Base-by-base conservation (phyloP, 2,888 invertebrate species). In the Cremastobaeus sp. region DNA sequence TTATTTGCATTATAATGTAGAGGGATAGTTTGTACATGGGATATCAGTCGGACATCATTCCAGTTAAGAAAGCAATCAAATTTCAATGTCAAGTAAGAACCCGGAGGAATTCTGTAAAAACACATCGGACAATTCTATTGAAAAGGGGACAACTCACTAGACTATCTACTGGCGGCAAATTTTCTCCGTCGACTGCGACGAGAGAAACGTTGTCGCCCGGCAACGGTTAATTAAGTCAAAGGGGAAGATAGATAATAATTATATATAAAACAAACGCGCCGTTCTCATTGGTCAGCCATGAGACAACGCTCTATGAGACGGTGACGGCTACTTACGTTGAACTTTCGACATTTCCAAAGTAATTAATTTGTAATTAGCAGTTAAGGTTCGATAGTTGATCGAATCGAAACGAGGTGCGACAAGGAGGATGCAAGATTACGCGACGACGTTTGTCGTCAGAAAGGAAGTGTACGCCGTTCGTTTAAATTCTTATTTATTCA, bases 1-100 rank as follows among this genome's bases (percentile, higher is more conserved):
- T 70, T 70, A 62, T 62, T 70, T 60, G 17, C 62, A 62, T 62
- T 62, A 70, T 62, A 62, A 55, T 35, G 45, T 62, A 62, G 62
- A 55, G 62, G 70, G 39, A 62, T 34, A 34, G 37, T 70, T 70
- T 70, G 70, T 70, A 70, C 70, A 70, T 48, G 62, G 70, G 70
- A 70, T 55, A 35, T 48, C 55, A 70, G 25, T 62, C 55, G 55
- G 62, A 55, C 45, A 62, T 70, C 62, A 70, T 70, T 70, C 70
- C 70, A 62, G 55, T 62, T 48, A 62, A 70, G 21, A 62, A 70
- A 62, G 62, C 70, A 70, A 70, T 70, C 48, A 60, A 60, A 54
- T 54, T 54, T 54, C 52, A 62, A 62, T 55, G 52, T 68, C 48
- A 52, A 68, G 37, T 59, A 32, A 47, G 55, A 41, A 30, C 59